Evolutionary conservation across 2,888 invertebrate genomes (phyloP), one percentile per base, ranked within the genome.

Genomic region (Nephrocerus scutellatus): DNA sequence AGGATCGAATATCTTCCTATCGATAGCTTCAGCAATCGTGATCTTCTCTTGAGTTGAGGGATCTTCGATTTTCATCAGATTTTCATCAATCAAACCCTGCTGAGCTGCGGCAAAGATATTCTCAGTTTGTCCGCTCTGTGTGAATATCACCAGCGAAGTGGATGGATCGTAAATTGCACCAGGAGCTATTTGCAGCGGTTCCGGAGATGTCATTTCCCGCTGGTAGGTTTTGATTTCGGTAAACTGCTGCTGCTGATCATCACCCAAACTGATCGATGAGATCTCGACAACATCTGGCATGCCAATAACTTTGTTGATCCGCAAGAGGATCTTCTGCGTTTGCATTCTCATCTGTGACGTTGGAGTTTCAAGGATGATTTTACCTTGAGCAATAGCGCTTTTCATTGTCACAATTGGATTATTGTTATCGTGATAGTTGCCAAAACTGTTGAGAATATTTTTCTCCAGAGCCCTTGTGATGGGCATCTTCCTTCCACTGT

Each of bases 131-230:
- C 82, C 82, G 9, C 75, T 77, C 38, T 80, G 76, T 2, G 84
- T 80, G 35, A 82, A 80, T 53, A 84, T 80, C 9, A 88, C 78
- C 42, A 82, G 65, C 3, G 83, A 80, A 9, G 83, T 81, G 2
- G 80, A 74, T 1, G 88, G 86, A 64, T 88, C 85, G 60, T 82
- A 87, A 47, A 85, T 83, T 5, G 84, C 71, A 6, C 83, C 84
- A 1, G 79, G 78, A 19, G 75, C 71, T 33, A 87, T 74, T 69
- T 84, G 80, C 8, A 87, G 68, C 0, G 84, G 85, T 61, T 84
- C 82, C 48, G 76, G 70, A 14, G 70, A 70, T 3, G 70, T 62
- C 14, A 60, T 43, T 44, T 65, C 62, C 3, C 60, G 56, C 25
- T 69, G 67, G 30, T 73, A 72, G 6, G 73, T 68, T 20, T 60